A percentile compares a stretch with the other conserved stretches of the same genome.
phyloP scores from a whole-genome alignment of 2,888 invertebrate genomes.

The Clepsis dumicolana region DNA sequence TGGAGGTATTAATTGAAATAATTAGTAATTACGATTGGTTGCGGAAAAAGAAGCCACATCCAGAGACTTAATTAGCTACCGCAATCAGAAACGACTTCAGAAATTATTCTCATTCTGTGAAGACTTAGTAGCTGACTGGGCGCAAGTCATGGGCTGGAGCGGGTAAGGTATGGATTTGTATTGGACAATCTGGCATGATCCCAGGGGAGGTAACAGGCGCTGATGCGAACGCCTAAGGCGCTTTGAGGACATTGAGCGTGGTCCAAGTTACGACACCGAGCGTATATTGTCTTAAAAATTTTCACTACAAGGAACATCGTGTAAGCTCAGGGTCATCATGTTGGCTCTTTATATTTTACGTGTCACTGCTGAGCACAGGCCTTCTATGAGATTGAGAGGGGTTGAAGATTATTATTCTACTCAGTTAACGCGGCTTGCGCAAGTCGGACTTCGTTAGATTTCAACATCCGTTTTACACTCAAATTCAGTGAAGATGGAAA shows the following conservation, averaged over 20 bases:
- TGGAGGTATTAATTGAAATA: not conserved
- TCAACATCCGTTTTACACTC: too few relatives aligned
- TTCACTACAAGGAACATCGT: too few relatives aligned
- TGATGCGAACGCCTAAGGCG: conserved; percentile 32
- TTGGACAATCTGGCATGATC: conserved; percentile 28
- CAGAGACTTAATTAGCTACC: not conserved
- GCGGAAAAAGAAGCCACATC: not conserved
- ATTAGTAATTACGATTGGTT: not conserved
- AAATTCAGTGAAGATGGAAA: too few relatives aligned
- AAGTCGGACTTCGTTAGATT: too few relatives aligned
- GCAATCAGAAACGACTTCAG: not conserved
- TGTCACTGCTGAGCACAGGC: too few relatives aligned
- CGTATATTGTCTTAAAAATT: conserved; percentile 4
- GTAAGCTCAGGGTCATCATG: too few relatives aligned
- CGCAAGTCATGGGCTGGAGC: conserved; percentile 5
- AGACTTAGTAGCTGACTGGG: not conserved
- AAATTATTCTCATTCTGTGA: not conserved
- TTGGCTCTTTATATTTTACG: too few relatives aligned
- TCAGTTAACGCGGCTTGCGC: too few relatives aligned
- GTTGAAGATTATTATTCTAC: too few relatives aligned
- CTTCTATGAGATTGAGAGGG: too few relatives aligned
- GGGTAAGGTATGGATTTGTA: conserved; percentile 18
- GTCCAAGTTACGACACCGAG: conserved; percentile 10
- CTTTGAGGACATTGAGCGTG: not conserved
- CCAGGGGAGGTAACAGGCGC: conserved; percentile 24